phyloP scores from a whole-genome alignment of 2,797 vertebrate species.

The Hypotaenidia philippensis region DNA sequence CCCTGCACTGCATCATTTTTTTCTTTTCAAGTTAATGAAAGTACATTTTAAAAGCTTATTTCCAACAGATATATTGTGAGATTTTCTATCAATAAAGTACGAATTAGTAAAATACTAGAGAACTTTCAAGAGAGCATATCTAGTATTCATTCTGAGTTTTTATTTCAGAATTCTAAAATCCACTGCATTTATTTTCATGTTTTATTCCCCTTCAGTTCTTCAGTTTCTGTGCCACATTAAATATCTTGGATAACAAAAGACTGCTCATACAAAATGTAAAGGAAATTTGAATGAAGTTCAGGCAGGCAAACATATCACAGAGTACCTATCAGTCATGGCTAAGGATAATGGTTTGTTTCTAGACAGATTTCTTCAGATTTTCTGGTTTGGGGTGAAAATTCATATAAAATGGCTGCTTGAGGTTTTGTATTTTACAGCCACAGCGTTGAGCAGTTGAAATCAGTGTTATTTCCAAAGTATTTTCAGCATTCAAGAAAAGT shows the following conservation, averaged over 20 bases:
- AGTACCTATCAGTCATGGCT: neutral
- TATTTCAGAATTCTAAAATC: neutral
- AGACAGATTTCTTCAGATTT: neutral
- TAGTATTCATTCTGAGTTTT: neutral
- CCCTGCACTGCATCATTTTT: neutral
- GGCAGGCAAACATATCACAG: neutral
- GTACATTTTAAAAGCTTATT: neutral
- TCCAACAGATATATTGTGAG: neutral
- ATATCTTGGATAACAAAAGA: neutral
- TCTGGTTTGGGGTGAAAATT: neutral
- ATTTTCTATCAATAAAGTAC: neutral
- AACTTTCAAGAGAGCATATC: neutral
- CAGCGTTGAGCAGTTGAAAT: neutral
- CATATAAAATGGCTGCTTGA: neutral
- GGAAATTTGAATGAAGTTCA: neutral
- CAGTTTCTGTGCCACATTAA: neutral
- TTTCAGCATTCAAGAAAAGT: neutral
- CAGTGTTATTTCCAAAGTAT: neutral
- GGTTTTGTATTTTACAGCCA: neutral
- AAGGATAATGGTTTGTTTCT: neutral
- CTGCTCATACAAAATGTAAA: neutral
- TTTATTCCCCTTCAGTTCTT: neutral
- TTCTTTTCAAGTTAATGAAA: neutral
- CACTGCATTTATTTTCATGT: neutral
- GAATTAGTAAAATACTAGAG: neutral